Evolutionary conservation across 2,797 vertebrate species (phyloP), one percentile per base, ranked within the genome.

Genomic region (Hoplostethus atlanticus): DNA sequence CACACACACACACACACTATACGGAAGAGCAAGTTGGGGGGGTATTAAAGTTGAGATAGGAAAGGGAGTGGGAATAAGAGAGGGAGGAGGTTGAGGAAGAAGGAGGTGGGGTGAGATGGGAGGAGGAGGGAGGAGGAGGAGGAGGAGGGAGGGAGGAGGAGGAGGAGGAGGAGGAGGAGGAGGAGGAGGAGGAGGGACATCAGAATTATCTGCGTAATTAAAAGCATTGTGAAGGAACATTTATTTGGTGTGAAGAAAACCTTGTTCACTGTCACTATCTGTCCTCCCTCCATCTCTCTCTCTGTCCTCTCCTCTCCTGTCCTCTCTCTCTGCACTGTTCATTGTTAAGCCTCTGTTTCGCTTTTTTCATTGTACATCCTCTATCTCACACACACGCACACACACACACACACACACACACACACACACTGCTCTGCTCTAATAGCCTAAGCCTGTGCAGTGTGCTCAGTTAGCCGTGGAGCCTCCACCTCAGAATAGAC

Each of bases 151-250:
- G 42, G 46, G 62, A 53, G 67, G 58, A 0, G 21, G 21, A 21
- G 21, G 21, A 21, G 21, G 21, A 21, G 21, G 21, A 21, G 21
- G 21, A 21, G 21, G 21, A 21, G 21, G 21, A 21, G 21, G 21
- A 21, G 21, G 21, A 21, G 21, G 21, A 47, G 50, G 44, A 34
- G 65, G 61, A 61, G 73, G 70, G 54, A 83, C 77, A 76, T 87
- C 66, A 76, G 75, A 88, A 86, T 86, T 70, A 84, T 84, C 84
- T 80, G 83, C 74, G 84, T 86, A 91, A 89, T 90, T 88, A 86
- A 87, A 92, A 68, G 61, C 72, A 81, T 88, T 89, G 77, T 84
- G 73, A 54, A 46, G 70, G 74, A 84, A 81, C 79, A 77, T 88
- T 75, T 87, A 82, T 84, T 84, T 79, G 66, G 75, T 81, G 76